Evolutionary conservation across 1,140 invertebrate species (phyloP).

Genomic region (Euwallacea similis): DNA sequence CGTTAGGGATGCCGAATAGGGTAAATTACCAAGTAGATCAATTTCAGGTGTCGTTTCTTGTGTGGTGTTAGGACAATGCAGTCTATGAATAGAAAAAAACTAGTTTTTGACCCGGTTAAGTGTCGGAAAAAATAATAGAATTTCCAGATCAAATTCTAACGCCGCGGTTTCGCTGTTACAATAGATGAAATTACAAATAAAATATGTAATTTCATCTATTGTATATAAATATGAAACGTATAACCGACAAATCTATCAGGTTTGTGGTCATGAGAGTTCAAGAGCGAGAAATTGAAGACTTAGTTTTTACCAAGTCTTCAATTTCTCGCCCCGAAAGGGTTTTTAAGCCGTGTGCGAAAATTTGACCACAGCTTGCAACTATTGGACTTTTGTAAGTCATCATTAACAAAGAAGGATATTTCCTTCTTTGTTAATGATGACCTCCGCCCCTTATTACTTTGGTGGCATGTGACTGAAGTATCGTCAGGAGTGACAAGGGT

Average conservation of each 20-base stretch:
- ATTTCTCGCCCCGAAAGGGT: no score
- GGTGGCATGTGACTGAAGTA: slow-evolving; percentile 3
- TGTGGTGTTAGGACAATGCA: no score
- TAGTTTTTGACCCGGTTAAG: slow-evolving; percentile 25
- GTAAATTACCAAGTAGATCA: background rate
- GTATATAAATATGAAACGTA: slow-evolving; percentile 22
- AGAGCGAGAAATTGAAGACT: background rate
- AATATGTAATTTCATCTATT: slow-evolving; percentile 2
- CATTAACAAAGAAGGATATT: background rate
- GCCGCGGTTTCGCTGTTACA: slow-evolving; percentile 7
- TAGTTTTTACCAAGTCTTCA: no score
- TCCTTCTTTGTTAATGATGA: no score
- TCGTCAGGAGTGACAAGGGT: slow-evolving; percentile 32
- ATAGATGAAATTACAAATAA: slow-evolving; percentile 39
- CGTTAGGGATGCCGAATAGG: background rate
- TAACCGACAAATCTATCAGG: slow-evolving; percentile 31
- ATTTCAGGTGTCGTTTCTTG: no score
- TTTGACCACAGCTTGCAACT: background rate
- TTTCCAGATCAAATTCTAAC: slow-evolving; percentile 29
- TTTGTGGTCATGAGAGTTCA: slow-evolving; percentile 13
- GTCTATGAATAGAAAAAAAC: slow-evolving; percentile 36
- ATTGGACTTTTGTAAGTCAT: background rate
- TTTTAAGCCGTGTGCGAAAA: background rate
- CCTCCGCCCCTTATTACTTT: background rate
- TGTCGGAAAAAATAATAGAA: slow-evolving; percentile 33